phyloP scores from a whole-genome alignment of 2,888 invertebrate genomes.

The Acanthopleura granulata region DNA sequence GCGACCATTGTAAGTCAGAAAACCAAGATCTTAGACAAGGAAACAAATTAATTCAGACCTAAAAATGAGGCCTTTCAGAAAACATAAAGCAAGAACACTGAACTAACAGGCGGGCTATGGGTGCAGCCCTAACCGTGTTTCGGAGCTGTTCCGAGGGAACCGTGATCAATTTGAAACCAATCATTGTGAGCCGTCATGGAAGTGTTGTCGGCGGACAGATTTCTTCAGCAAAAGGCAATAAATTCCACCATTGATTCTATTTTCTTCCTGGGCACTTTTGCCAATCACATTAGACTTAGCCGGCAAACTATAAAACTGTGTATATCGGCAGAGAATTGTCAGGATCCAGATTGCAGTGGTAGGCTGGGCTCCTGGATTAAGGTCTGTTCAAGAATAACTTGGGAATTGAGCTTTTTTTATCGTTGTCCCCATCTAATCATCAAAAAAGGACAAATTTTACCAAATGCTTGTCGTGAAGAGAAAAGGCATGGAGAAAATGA shows the following conservation, averaged over 20 bases:
- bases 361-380: too few relatives aligned
- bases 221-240: conserved; percentile 3
- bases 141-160: background rate
- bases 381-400: too few relatives aligned
- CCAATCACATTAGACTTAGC: conserved; percentile 10
- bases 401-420: too few relatives aligned
- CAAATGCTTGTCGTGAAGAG: too few relatives aligned
- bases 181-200: background rate
- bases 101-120: too few relatives aligned
- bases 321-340: background rate
- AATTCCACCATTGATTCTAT: background rate
- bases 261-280: conserved; percentile 3
- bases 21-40: background rate
- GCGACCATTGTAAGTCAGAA: background rate
- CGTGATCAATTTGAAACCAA: conserved; percentile 2
- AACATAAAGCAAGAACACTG: background rate
- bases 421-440: too few relatives aligned
- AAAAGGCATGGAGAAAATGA: too few relatives aligned
- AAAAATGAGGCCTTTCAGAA: background rate
- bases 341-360: background rate
- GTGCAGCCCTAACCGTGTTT: too few relatives aligned
- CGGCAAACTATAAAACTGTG: background rate
- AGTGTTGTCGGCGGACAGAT: background rate
- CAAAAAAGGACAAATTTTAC: too few relatives aligned
- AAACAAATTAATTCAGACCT: conserved; percentile 4